Conservation (phyloP, 2,113 vertebrate genomes). For the Bubalus kerabau region DNA sequence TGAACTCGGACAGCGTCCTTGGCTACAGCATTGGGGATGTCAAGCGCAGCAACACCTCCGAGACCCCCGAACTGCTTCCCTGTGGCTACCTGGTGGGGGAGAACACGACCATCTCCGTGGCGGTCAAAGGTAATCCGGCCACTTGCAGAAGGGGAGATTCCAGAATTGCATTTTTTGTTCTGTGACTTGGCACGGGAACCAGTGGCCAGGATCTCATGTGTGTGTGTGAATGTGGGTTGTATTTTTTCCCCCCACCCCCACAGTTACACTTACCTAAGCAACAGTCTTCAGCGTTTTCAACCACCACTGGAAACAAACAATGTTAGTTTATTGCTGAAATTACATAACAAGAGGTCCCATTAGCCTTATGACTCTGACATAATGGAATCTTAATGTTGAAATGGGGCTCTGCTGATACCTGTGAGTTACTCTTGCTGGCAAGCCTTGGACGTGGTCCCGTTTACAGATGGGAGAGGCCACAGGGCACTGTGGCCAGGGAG, state of each 20-base stretch:
- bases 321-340: slow-evolving; percentile 41
- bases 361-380: slow-evolving; percentile 6
- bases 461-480: neutral
- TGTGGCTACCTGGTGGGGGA: slow-evolving; percentile 98
- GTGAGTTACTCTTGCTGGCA: neutral
- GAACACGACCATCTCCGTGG: slow-evolving; percentile 93
- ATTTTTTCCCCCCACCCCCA: neutral
- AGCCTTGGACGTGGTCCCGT: neutral
- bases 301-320: neutral
- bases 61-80: slow-evolving; percentile 93
- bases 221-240: neutral
- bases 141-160: neutral
- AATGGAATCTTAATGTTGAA: slow-evolving; percentile 27
- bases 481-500: neutral
- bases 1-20: slow-evolving; percentile 93
- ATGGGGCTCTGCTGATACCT: neutral
- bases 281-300: neutral
- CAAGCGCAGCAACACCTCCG: slow-evolving; percentile 80
- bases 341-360: slow-evolving; percentile 9
- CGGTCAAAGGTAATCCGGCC: slow-evolving; percentile 86
- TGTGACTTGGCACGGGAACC: neutral
- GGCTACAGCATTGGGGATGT: slow-evolving; percentile 96
- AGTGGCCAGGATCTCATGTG: neutral
- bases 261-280: neutral
- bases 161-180: neutral